Conservation (phyloP, 2,888 invertebrate genomes). For the Heteromyza rotundicornis region DNA sequence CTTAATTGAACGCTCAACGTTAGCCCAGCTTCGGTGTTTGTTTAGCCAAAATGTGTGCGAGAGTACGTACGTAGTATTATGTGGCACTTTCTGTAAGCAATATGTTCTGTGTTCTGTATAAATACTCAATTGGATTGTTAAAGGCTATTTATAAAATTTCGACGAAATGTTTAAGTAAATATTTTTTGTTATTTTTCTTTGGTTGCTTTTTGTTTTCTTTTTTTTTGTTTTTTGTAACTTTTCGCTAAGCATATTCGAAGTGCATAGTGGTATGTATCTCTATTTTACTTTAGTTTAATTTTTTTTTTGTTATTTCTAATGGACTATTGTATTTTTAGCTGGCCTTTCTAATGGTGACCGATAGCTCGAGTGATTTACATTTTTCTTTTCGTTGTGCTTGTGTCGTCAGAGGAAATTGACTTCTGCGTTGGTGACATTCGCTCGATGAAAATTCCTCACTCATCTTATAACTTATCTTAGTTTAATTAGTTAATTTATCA, state of each 20-base stretch:
- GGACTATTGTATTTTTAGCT: slow-evolving; percentile 25
- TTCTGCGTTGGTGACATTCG: no score
- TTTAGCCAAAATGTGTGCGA: no score
- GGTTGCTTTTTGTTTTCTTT: background rate
- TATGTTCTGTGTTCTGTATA: background rate
- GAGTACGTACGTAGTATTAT: background rate
- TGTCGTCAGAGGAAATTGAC: no score
- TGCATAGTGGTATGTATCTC: background rate
- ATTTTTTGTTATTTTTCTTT: background rate
- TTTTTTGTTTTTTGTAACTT: background rate
- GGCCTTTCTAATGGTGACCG: slow-evolving; percentile 29
- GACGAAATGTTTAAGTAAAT: slow-evolving; percentile 11
- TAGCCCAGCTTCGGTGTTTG: no score
- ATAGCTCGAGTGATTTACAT: slow-evolving; percentile 28
- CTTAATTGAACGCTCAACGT: no score
- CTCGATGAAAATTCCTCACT: no score
- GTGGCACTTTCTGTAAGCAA: background rate
- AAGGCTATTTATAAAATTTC: slow-evolving; percentile 6
- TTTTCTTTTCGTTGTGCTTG: slow-evolving; percentile 2
- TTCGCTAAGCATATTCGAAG: background rate
- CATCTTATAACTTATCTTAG: no score
- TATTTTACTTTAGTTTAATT: background rate
- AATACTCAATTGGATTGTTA: slow-evolving; percentile 2
- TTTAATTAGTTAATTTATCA: no score
- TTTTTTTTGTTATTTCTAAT: background rate